Base-by-base conservation (phyloP, 2,113 vertebrate species). In the Brachirus orientalis region DNA sequence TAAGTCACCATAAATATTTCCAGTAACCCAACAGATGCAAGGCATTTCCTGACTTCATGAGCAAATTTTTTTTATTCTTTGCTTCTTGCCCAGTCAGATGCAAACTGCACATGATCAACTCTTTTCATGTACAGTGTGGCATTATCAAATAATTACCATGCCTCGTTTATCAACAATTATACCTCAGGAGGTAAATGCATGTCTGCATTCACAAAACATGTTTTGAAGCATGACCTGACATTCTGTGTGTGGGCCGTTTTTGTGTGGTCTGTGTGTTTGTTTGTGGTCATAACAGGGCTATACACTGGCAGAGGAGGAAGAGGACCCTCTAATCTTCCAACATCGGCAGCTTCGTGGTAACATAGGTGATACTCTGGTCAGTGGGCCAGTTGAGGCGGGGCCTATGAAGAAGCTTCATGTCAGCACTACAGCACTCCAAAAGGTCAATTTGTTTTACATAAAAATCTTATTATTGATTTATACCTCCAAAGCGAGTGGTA, bases 351-450 rank as follows among this genome's bases (percentile, higher is more conserved):
- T 94, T 65, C 96, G 95, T 46, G 92, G 95, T 53, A 95, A 92
- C 90, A 94, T 96, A 77, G 95, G 95, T 3, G 97, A 99, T 43
- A 72, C 94, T 0, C 75, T 96, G 74, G 92, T 95, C 64, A 95
- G 95, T 17, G 95, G 95, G 16, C 96, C 97, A 0, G 95, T 96
- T 47, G 97, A 99, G 75, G 93, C 96, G 0, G 97, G 97, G 5
- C 97, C 98, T 3, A 99, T 99, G 97, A 99, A 99, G 91, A 99
- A 99, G 69, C 85, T 99, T 7, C 97, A 99, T 0, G 97, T 99
- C 87, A 99, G 98, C 95, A 99, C 98, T 44, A 98, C 97, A 36
- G 98, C 98, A 41, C 91, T 99, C 58, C 98, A 99, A 87, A 99
- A 98, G 96, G 97, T 96, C 11, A 43, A 43, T 5, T 13, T 43